Percentiles rank a stretch among this genome's conserved stretches.
phyloP scores from a whole-genome alignment of 2,797 vertebrate genomes.

The Triplophysa bombifrons region DNA sequence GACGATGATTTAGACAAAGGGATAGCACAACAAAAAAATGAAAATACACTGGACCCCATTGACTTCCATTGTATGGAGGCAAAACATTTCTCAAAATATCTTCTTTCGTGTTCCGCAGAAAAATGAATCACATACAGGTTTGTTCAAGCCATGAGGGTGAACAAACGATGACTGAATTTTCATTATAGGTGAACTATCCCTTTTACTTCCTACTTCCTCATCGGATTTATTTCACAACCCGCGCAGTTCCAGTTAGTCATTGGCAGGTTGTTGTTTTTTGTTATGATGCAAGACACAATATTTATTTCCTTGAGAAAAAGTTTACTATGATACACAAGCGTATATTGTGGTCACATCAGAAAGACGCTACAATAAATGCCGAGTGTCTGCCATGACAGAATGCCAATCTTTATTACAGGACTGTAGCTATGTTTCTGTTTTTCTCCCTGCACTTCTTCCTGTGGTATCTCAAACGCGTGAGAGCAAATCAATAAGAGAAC shows the following conservation, averaged over 20 bases:
- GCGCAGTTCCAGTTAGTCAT: slow-evolving; percentile 67
- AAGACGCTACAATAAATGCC: slow-evolving; percentile 4
- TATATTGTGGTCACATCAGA: not conserved
- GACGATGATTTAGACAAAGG: no score
- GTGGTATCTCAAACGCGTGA: slow-evolving; percentile 26
- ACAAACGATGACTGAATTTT: no score
- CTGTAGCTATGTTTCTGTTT: slow-evolving; percentile 8
- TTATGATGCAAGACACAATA: no score
- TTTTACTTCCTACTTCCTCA: slow-evolving; percentile 65
- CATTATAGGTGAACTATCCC: not conserved
- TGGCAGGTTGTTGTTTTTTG: slow-evolving; percentile 64
- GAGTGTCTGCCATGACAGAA: slow-evolving; percentile 17
- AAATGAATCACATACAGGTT: no score
- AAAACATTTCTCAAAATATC: no score
- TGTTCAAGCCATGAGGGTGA: no score
- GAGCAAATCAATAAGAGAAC: slow-evolving; percentile 50
- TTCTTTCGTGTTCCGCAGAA: no score
- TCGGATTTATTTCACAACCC: slow-evolving; percentile 74
- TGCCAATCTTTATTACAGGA: slow-evolving; percentile 27
- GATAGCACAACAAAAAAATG: no score
- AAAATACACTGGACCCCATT: no score
- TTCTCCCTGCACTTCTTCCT: slow-evolving; percentile 8
- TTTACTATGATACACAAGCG: slow-evolving; percentile 3
- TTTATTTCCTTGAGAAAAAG: not conserved
- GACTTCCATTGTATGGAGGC: no score